Conservation (phyloP, 2,113 vertebrate genomes). For the Rhombomys opimus region DNA sequence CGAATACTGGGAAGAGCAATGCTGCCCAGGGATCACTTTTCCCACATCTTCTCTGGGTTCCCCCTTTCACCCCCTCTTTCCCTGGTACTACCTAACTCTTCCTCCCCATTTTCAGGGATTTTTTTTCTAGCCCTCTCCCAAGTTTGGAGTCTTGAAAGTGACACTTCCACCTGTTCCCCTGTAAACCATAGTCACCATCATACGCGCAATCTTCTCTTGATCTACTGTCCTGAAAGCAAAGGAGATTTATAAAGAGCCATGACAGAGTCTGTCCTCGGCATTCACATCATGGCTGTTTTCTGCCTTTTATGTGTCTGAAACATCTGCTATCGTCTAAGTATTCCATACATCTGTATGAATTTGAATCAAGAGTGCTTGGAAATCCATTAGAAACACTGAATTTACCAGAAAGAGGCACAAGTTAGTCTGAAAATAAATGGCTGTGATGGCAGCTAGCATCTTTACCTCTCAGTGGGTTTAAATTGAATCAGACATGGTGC, state of each 20-base stretch:
- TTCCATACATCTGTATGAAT: background rate
- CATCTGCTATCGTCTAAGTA: background rate
- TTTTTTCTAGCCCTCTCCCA: background rate
- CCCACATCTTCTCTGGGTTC: background rate
- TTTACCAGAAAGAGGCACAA: background rate
- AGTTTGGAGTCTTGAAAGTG: background rate
- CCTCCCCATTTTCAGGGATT: background rate
- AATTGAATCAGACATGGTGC: background rate
- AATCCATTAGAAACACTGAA: background rate
- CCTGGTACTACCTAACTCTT: background rate
- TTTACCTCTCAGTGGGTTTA: background rate
- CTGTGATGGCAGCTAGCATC: background rate
- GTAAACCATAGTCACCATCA: too few relatives aligned
- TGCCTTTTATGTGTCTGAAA: background rate
- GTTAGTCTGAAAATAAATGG: conserved; percentile 8
- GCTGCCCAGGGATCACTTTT: background rate
- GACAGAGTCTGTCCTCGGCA: background rate
- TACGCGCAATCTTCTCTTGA: background rate
- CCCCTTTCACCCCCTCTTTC: background rate
- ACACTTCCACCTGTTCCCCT: background rate
- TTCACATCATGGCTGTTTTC: background rate
- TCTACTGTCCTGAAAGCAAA: background rate
- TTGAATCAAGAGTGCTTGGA: background rate
- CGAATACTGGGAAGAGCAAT: background rate
- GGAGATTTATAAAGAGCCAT: background rate